Percentiles rank a stretch among this genome's conserved stretches.
Conservation (phyloP, 2,888 invertebrate species). For the Trachelus iudaicus region DNA sequence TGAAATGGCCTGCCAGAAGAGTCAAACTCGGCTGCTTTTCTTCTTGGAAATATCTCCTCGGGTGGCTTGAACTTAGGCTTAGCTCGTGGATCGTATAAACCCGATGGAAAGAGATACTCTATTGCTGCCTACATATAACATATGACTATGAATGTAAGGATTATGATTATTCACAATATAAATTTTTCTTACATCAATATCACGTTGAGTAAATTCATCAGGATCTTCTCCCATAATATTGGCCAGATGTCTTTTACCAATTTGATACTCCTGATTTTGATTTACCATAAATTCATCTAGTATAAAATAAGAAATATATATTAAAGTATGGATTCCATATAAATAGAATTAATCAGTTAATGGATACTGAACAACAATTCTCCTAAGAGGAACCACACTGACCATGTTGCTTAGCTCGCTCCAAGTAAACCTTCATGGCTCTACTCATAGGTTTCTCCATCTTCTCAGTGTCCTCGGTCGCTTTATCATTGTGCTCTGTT, state of each 20-base stretch:
- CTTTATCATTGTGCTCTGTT: not conserved
- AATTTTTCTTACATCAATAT: slow-evolving; percentile 77
- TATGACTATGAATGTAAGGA: slow-evolving; percentile 1
- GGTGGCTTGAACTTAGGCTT: slow-evolving; percentile 93
- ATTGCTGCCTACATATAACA: slow-evolving; percentile 79
- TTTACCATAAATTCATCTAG: slow-evolving; percentile 83
- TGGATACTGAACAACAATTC: not conserved
- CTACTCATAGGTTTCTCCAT: slow-evolving; percentile 79
- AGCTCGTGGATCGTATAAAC: slow-evolving; percentile 85
- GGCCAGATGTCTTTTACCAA: slow-evolving; percentile 95
- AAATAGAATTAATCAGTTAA: not conserved
- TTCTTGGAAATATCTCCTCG: slow-evolving; percentile 83
- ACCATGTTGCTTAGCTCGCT: slow-evolving; percentile 83
- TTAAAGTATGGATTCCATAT: not conserved
- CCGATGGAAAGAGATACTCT: slow-evolving; percentile 95
- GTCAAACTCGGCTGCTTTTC: slow-evolving; percentile 92
- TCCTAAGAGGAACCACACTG: slow-evolving; percentile 5
- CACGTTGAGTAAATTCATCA: slow-evolving; percentile 86
- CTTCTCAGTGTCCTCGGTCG: slow-evolving; percentile 60
- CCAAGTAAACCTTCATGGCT: slow-evolving; percentile 90
- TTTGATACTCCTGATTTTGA: slow-evolving; percentile 83
- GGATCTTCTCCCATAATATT: slow-evolving; percentile 99
- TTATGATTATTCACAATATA: not conserved
- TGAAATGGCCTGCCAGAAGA: slow-evolving; percentile 91
- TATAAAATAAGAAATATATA: slow-evolving; percentile 26